These are phyloP conservation scores for Parthenolecanium corni DNA, from an alignment of 2,888 invertebrate species.

Conservation along the genomic window DNA sequence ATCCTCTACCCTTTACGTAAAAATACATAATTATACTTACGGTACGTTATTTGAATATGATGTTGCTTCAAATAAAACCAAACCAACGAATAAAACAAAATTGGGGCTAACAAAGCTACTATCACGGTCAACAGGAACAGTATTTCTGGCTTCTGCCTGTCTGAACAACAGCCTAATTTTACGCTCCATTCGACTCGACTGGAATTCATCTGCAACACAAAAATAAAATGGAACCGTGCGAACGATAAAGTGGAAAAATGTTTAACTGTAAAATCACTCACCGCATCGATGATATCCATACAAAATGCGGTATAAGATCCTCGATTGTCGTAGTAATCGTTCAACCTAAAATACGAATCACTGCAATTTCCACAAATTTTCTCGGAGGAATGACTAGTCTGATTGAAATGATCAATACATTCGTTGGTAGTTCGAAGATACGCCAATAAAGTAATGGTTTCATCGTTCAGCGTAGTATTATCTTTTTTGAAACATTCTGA, in stretches of 20 bases:
- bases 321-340: constrained; percentile 47
- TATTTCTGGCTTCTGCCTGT: constrained; percentile 46
- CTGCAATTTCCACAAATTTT: constrained; percentile 46
- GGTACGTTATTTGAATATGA: constrained; percentile 18
- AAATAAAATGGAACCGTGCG: too few species aligned
- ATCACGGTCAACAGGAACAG: constrained; percentile 46
- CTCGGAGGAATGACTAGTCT: constrained; percentile 22
- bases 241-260: too few species aligned
- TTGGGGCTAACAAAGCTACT: constrained; percentile 44
- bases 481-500: constrained; percentile 1
- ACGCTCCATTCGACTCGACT: constrained; percentile 53
- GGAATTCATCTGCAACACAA: constrained; percentile 49
- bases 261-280: too few species aligned
- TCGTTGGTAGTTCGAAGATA: too few species aligned
- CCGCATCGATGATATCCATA: constrained; percentile 56
- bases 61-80: constrained; percentile 20
- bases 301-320: constrained; percentile 50
- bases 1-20: not conserved
- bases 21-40: constrained; percentile 19
- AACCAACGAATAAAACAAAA: constrained; percentile 46
- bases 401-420: too few species aligned
- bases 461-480: constrained; percentile 39
- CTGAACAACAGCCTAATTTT: constrained; percentile 46
- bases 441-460: constrained; percentile 37
- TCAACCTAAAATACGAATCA: constrained; percentile 44